Conservation (phyloP, 2,797 vertebrate species). For the Rallus crepitans region DNA sequence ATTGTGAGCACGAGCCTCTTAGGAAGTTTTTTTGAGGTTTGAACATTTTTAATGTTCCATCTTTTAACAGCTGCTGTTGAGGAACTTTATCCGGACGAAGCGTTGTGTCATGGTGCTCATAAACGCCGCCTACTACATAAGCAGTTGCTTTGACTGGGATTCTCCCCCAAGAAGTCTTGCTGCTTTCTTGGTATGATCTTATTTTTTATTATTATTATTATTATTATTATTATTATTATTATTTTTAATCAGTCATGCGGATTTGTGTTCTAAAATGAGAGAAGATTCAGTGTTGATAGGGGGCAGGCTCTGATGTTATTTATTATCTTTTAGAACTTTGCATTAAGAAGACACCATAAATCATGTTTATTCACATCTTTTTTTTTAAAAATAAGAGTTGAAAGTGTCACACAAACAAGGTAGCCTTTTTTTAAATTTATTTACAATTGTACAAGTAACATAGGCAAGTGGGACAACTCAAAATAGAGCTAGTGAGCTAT, state of each 20-base stretch:
- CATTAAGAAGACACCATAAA: not conserved
- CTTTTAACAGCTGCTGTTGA: conserved; percentile 87
- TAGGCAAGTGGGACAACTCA: not conserved
- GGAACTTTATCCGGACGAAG: conserved; percentile 91
- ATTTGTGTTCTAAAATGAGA: not conserved
- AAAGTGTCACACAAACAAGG: not conserved
- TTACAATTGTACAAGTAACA: not conserved
- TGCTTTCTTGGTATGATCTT: conserved; percentile 92
- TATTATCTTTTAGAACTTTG: not conserved
- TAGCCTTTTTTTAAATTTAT: not conserved
- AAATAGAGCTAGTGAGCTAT: not conserved
- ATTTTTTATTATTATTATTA: conserved; percentile 16
- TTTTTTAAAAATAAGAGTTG: not conserved
- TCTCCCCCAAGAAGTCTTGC: conserved; percentile 96
- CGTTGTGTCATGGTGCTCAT: conserved; percentile 92
- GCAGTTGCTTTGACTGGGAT: conserved; percentile 98
- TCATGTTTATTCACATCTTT: not conserved
- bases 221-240: conserved; percentile 34
- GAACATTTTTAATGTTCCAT: conserved; percentile 42
- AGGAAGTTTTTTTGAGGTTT: conserved; percentile 26
- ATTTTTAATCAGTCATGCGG: conserved; percentile 7
- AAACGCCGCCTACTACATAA: conserved; percentile 91
- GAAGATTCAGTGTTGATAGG: not conserved
- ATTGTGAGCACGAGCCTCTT: not conserved
- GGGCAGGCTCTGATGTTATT: not conserved